A percentile compares a stretch with the other conserved stretches of the same genome.
phyloP scores from a whole-genome alignment of 2,797 vertebrate species.

The Parauchenoglanis punctatus region DNA sequence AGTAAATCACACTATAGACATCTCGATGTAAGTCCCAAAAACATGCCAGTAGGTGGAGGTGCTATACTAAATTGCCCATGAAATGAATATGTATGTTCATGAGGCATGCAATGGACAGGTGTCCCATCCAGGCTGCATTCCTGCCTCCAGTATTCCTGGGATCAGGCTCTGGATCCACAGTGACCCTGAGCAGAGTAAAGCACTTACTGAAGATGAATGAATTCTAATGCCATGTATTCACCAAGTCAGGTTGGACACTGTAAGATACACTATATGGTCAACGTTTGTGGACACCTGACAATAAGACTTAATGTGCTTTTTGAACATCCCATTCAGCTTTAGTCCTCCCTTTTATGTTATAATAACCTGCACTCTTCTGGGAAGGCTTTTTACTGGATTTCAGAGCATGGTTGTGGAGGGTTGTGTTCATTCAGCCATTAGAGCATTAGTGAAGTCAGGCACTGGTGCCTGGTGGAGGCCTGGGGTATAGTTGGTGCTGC shows the following conservation, averaged over 20 bases:
- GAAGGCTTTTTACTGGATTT: background rate
- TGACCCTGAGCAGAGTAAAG: background rate
- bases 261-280: background rate
- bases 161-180: background rate
- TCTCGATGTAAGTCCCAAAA: background rate
- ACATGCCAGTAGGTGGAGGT: background rate
- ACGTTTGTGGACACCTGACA: background rate
- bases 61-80: background rate
- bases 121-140: background rate
- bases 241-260: background rate
- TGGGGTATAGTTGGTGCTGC: too few relatives aligned
- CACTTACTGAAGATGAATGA: background rate
- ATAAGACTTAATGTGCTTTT: background rate
- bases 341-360: background rate
- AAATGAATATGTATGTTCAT: background rate
- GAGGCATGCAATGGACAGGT: background rate
- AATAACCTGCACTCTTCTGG: background rate
- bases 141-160: background rate
- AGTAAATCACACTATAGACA: background rate
- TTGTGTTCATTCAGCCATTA: background rate
- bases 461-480: background rate
- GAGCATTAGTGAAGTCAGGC: background rate
- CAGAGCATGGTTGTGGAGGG: too few relatives aligned
- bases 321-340: background rate
- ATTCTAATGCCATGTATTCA: background rate